These are phyloP conservation scores for Agrilus mali DNA, from an alignment of 2,888 invertebrate species.

Conservation along the genomic window DNA sequence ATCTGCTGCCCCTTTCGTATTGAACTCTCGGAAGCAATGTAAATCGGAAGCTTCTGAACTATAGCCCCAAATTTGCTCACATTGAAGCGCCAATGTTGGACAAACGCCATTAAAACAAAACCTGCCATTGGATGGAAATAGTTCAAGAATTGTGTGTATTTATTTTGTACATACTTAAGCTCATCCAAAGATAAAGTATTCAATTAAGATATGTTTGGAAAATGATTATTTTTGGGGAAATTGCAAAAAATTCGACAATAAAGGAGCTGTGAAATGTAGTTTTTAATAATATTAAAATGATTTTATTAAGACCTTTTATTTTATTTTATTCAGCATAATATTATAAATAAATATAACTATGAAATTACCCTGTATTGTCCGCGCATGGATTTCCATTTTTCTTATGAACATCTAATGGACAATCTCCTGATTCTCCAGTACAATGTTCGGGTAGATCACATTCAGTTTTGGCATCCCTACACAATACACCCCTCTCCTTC, in stretches of 20 bases:
- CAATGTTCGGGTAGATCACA: constrained; percentile 95
- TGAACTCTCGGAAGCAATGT: constrained; percentile 90
- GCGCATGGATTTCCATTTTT: constrained; percentile 87
- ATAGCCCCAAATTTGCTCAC: constrained; percentile 87
- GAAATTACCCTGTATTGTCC: constrained; percentile 10
- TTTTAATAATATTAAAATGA: too few relatives aligned
- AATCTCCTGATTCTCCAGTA: constrained; percentile 76
- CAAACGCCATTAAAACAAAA: constrained; percentile 89
- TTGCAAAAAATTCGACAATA: too few relatives aligned
- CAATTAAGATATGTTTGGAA: too few relatives aligned
- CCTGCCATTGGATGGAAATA: constrained; percentile 37
- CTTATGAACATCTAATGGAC: constrained; percentile 79
- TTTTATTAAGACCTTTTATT: too few relatives aligned
- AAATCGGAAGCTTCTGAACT: constrained; percentile 71
- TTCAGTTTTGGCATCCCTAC: constrained; percentile 78
- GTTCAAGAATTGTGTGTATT: constrained; percentile 19
- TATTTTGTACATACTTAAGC: too few relatives aligned
- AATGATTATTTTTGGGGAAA: too few relatives aligned
- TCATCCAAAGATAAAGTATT: too few relatives aligned
- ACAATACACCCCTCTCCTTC: constrained; percentile 53
- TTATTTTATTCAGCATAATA: too few relatives aligned
- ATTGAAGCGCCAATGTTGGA: constrained; percentile 78
- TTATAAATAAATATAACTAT: too few relatives aligned
- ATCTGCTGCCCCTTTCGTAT: constrained; percentile 86
- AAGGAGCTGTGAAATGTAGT: too few relatives aligned